phyloP scores from a whole-genome alignment of 1,140 invertebrate genomes.

The Leptinotarsa undecemlineata region DNA sequence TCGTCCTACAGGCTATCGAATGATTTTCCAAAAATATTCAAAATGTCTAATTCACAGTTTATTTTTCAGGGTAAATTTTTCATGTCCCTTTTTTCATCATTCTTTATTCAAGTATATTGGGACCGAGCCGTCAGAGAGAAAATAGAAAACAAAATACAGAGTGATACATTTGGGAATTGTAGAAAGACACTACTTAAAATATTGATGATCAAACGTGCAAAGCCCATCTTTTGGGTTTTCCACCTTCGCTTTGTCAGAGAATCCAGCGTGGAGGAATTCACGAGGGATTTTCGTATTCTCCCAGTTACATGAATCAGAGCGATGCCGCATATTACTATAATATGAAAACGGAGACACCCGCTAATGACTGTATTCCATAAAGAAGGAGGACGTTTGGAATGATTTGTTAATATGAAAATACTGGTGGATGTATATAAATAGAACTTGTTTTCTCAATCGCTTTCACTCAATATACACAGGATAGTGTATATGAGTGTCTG shows the following conservation, averaged over 20 bases:
- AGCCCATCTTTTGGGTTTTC: neutral
- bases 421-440: neutral
- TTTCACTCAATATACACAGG: no score
- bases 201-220: neutral
- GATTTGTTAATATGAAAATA: no score
- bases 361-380: neutral
- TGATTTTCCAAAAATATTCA: no score
- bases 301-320: neutral
- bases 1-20: no score
- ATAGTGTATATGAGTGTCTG: no score
- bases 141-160: neutral
- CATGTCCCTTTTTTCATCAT: neutral
- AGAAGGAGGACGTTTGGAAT: no score
- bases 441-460: no score
- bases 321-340: neutral
- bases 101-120: neutral
- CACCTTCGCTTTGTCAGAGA: slow-evolving; percentile 1
- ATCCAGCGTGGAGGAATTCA: neutral
- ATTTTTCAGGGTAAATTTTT: no score
- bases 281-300: neutral
- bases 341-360: neutral
- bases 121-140: neutral
- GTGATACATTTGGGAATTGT: neutral
- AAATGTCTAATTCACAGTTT: no score
- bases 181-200: neutral